Evolutionary conservation across 1,140 invertebrate species (phyloP), one percentile per base, ranked within the genome.

Genomic region (Conopomorpha cramerella): DNA sequence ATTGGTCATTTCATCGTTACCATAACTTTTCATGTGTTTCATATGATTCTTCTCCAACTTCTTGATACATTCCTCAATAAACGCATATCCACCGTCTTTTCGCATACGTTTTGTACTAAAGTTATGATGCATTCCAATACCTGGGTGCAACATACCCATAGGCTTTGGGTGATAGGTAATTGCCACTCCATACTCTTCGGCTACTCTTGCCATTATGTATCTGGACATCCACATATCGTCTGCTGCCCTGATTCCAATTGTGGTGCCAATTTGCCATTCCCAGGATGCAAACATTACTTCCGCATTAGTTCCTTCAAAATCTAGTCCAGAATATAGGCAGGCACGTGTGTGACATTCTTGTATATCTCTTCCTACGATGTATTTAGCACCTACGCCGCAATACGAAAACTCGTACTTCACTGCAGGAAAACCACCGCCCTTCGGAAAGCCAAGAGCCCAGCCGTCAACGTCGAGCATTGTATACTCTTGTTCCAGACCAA

Each of bases 381-480:
- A 93, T 61, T 93, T 93, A 55, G 95, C 92, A 11, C 96, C 96
- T 8, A 98, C 94, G 28, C 93, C 96, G 56, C 96, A 99, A 43
- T 82, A 79, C 2, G 63, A 72, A 37, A 68, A 76, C 18, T 72
- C 63, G 40, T 71, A 77, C 30, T 70, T 68, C 0, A 90, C 89
- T 51, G 88, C 91, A 16, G 74, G 77, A 36, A 70, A 73, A 18
- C 91, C 91, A 45, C 87, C 91, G 51, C 87, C 86, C 70, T 91
- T 90, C 13, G 92, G 92, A 92, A 92, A 96, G 3, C 91, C 92
- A 34, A 92, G 86, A 8, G 92, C 93, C 56, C 86, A 82, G 3
- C 78, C 74, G 64, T 94, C 90, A 18, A 84, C 79, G 56, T 93
- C 92, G 10, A 94, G 64, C 39, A 96, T 81, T 18, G 89, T 91